Evolutionary conservation across 1,140 invertebrate genomes (phyloP), one percentile per base, ranked within the genome.

Genomic region (Eriosoma lanigerum): DNA sequence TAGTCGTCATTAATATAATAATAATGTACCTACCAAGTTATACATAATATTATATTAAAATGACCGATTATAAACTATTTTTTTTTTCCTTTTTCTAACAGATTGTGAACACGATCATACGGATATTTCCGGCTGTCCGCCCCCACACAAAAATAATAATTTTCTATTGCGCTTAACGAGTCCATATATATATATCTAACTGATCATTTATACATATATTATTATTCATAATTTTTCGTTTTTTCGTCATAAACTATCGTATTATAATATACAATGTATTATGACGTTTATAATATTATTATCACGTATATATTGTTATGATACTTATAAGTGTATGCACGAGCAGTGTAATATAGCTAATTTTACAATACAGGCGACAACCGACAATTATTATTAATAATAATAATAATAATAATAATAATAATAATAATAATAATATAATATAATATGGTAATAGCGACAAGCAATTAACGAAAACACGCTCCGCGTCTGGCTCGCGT

Each of bases 351-450:
- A 54, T 54, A 29, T 54, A 29, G 44, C 48, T 32, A n/a, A 72
- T 50, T 19, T n/a, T 72, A 72, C 68, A 72, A 72, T 54, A 29
- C 10, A 38, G 32, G 44, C 48, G 68, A 54, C 68, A 72, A 72
- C 68, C 44, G 24, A 24, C 26, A 72, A 72, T 72, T 72, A 72
- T 72, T 9, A 52, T 10, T 54, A 32, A 4, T 58, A 58, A 9
- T 56, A 24, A 29, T 60, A 60, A 38, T 38, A 38, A 38, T 60
- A 26, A 26, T 46, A 66, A n/a, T n/a, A n/a, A n/a, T n/a, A n/a
- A n/a, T 54, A 32, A 4, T 58, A 58, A 9, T 56, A 24, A 29
- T 60, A 60, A 38, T 38, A 38, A 38, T 60, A 26, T n/a, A n/a
- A n/a, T n/a, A 26, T 46, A 66, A 50, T 50, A 50, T 32, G 48